Evolutionary conservation across 2,797 vertebrate genomes (phyloP).

Genomic region (Echiichthys vipera): DNA sequence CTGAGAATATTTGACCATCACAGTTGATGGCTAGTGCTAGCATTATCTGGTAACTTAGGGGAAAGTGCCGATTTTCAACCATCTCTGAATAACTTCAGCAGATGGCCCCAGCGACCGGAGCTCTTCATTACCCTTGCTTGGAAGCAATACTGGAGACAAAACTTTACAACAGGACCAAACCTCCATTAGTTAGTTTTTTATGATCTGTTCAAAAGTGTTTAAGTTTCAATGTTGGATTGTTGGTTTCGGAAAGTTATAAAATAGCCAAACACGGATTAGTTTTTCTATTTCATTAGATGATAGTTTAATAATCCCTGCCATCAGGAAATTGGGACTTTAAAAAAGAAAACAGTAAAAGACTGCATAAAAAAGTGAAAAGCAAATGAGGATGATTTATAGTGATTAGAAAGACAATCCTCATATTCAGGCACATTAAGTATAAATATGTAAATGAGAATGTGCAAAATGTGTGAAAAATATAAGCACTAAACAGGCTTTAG

Average conservation of each 20-base stretch:
- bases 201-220: too few species aligned
- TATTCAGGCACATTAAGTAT: background rate
- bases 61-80: too few species aligned
- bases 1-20: too few species aligned
- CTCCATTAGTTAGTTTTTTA: too few species aligned
- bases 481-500: background rate
- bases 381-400: constrained; percentile 3
- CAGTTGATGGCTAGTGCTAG: too few species aligned
- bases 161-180: too few species aligned
- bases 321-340: background rate
- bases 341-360: constrained; percentile 11
- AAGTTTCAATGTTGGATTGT: background rate
- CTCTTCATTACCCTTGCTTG: too few species aligned
- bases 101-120: too few species aligned
- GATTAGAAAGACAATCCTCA: background rate
- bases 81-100: too few species aligned
- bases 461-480: constrained; percentile 7
- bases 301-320: constrained; percentile 4
- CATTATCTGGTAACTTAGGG: too few species aligned
- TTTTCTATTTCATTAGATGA: constrained; percentile 1
- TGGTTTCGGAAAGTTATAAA: background rate
- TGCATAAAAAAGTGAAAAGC: background rate
- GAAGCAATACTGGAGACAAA: too few species aligned
- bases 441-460: constrained; percentile 18
- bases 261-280: background rate